Conservation (phyloP, 1,140 invertebrate species). For the Zaprionus africanus region DNA sequence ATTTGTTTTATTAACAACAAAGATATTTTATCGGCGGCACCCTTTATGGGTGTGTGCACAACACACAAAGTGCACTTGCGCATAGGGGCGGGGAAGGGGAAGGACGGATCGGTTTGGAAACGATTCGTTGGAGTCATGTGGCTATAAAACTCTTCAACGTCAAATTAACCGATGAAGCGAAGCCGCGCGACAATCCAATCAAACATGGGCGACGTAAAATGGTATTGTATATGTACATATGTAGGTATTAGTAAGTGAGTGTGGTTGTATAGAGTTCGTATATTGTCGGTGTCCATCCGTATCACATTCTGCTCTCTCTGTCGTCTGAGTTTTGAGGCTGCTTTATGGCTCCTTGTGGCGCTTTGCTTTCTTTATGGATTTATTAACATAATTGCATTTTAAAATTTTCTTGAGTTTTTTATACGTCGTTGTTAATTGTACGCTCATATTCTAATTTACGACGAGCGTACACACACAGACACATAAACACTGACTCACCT, state of each 20-base stretch:
- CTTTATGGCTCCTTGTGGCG: conserved; percentile 54
- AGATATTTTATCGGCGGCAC: conserved; percentile 77
- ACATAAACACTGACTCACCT: conserved; percentile 30
- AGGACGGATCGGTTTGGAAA: conserved; percentile 22
- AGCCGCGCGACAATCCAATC: conserved; percentile 61
- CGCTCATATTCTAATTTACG: conserved; percentile 70
- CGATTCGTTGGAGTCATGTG: conserved; percentile 41
- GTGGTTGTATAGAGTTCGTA: conserved; percentile 5
- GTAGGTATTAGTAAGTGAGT: conserved; percentile 27
- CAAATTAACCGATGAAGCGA: conserved; percentile 67
- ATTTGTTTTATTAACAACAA: conserved; percentile 81
- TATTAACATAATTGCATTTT: conserved; percentile 76
- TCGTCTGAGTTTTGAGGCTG: conserved; percentile 54
- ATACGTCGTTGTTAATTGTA: conserved; percentile 42
- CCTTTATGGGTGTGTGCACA: conserved; percentile 63
- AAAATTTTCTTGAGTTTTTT: conserved; percentile 54
- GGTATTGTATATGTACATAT: conserved; percentile 18
- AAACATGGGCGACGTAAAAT: conserved; percentile 42
- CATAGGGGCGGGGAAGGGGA: background rate
- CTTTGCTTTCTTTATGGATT: conserved; percentile 73
- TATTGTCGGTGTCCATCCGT: conserved; percentile 37
- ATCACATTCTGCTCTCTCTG: conserved; percentile 30
- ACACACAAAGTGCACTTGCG: conserved; percentile 72
- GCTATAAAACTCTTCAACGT: conserved; percentile 75
- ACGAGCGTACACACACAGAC: background rate